Conservation (phyloP, 2,888 invertebrate genomes). For the Pheosia tremula region DNA sequence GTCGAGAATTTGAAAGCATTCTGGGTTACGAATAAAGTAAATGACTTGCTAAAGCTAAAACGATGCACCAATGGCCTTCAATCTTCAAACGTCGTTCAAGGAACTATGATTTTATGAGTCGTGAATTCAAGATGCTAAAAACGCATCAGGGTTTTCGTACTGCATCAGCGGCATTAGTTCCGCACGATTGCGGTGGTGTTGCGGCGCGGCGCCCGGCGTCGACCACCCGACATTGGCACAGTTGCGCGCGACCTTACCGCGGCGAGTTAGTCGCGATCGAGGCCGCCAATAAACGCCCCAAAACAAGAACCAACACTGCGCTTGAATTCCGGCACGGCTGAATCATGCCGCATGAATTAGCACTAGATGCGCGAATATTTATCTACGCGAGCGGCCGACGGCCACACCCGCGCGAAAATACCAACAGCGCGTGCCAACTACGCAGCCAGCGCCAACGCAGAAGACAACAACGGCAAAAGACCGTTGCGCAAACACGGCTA, state of each 20-base stretch:
- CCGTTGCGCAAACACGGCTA: constrained; percentile 45
- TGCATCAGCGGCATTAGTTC: constrained; percentile 58
- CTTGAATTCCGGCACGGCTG: constrained; percentile 77
- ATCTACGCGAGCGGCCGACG: constrained; percentile 42
- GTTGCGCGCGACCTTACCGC: constrained; percentile 76
- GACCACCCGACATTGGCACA: constrained; percentile 80
- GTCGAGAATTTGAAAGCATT: constrained; percentile 55
- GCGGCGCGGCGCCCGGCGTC: constrained; percentile 52
- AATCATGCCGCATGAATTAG: constrained; percentile 68
- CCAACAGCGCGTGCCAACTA: constrained; percentile 60
- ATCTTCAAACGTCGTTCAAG: constrained; percentile 27
- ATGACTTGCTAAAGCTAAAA: constrained; percentile 15
- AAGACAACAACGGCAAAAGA: constrained; percentile 36
- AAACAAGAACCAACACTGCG: constrained; percentile 68
- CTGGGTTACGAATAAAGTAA: constrained; percentile 38
- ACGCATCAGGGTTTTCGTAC: constrained; percentile 30
- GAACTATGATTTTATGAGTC: constrained; percentile 13
- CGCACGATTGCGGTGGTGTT: constrained; percentile 65
- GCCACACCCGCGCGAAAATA: constrained; percentile 62
- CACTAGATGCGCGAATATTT: constrained; percentile 57
- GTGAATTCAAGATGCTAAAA: constrained; percentile 17
- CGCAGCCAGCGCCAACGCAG: constrained; percentile 52
- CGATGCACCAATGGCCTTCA: constrained; percentile 18
- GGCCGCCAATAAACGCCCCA: constrained; percentile 77
- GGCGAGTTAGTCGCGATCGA: constrained; percentile 67